Evolutionary conservation across 2,113 vertebrate genomes (phyloP).

Genomic region (Paracanthobrama guichenoti): DNA sequence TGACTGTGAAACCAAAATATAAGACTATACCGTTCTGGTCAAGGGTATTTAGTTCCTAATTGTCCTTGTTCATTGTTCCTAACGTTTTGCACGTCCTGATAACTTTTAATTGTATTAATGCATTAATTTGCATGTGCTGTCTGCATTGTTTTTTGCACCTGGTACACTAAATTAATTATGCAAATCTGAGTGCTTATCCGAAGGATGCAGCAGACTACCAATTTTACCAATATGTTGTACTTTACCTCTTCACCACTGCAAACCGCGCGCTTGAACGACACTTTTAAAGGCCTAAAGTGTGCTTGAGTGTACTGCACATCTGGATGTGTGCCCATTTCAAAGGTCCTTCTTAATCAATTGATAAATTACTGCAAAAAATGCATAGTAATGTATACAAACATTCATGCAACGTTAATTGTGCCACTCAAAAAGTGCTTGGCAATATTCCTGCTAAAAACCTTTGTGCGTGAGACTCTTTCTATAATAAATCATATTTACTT

Average conservation of each 20-base stretch:
- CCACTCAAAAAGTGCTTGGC: background rate
- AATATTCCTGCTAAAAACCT: background rate
- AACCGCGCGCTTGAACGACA: background rate
- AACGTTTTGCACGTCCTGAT: background rate
- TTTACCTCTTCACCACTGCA: background rate
- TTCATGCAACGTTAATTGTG: background rate
- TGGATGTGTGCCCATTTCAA: background rate
- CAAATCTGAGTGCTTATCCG: background rate
- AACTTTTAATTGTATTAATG: too few species aligned
- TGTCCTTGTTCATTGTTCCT: background rate
- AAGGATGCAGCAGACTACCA: background rate
- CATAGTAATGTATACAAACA: background rate
- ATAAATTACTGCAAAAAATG: background rate
- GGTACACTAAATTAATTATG: background rate
- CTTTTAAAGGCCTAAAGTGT: background rate
- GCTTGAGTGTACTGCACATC: background rate
- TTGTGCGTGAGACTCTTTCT: background rate
- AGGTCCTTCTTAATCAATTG: background rate
- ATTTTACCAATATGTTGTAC: background rate
- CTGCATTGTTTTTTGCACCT: constrained; percentile 24
- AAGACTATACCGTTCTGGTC: background rate
- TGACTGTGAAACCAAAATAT: background rate
- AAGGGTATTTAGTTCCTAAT: background rate
- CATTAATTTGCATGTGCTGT: background rate
- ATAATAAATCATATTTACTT: background rate